phyloP scores from a whole-genome alignment of 2,113 vertebrate species.

The Coracopsis vasa region DNA sequence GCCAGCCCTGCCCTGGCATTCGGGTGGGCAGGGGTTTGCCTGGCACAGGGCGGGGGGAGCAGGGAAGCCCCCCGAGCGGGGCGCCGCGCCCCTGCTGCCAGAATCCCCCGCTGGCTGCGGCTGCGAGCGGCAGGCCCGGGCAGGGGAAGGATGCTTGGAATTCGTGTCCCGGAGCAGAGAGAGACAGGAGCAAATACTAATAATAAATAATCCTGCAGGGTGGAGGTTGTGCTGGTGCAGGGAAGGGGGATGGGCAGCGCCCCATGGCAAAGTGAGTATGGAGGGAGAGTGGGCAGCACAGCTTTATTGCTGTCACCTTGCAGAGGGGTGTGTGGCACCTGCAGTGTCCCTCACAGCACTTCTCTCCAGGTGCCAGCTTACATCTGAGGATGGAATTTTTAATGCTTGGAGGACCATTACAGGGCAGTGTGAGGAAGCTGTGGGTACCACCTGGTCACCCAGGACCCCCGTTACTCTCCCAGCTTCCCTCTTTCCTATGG shows the following conservation, averaged over 20 bases:
- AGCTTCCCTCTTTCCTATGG: neutral
- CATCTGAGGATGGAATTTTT: neutral
- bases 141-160: conserved; percentile 87
- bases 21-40: neutral
- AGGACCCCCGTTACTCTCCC: neutral
- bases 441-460: neutral
- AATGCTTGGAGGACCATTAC: neutral
- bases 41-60: neutral
- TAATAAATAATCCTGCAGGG: conserved; percentile 62
- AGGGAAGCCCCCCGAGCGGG: neutral
- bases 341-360: accelerated
- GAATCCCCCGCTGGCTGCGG: conserved; percentile 76
- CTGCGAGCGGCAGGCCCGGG: conserved; percentile 78
- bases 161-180: conserved; percentile 80
- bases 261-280: neutral
- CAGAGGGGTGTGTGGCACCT: neutral
- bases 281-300: neutral
- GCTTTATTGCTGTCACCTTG: neutral
- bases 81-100: neutral
- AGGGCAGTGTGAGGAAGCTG: neutral
- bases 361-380: neutral
- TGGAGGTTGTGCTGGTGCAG: neutral
- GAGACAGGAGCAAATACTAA: conserved; percentile 75
- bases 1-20: neutral
- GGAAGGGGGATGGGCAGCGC: neutral